phyloP scores from a whole-genome alignment of 2,113 vertebrate species.

The Megaceryle torquata region DNA sequence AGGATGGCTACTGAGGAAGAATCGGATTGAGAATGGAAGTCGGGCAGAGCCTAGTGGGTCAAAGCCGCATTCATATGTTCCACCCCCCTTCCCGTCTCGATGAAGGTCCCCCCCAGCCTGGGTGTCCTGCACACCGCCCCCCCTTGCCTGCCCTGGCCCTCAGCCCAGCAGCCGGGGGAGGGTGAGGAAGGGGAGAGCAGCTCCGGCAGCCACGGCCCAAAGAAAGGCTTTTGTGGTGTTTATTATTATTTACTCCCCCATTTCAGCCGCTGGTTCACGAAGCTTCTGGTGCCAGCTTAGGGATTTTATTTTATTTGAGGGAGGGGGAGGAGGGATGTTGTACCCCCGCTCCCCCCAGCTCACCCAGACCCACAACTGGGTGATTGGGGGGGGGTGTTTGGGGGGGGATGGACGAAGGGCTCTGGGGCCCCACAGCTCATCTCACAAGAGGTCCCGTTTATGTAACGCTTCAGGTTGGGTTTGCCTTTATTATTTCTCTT shows the following conservation, averaged over 20 bases:
- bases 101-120: no score
- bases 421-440: not conserved
- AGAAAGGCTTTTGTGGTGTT: constrained; percentile 60
- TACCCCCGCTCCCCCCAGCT: not conserved
- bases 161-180: not conserved
- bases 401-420: no score
- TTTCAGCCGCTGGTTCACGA: constrained; percentile 38
- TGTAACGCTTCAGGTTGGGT: constrained; percentile 70
- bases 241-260: constrained; percentile 53
- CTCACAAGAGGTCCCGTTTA: constrained; percentile 67
- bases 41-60: no score
- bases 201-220: constrained; percentile 36
- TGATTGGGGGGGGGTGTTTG: not conserved
- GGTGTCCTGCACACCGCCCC: no score
- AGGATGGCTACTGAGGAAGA: no score
- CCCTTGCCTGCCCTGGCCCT: no score
- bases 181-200: not conserved
- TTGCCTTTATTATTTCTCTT: constrained; percentile 31
- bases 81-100: not conserved
- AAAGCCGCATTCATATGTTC: no score
- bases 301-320: not conserved
- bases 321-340: not conserved
- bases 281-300: constrained; percentile 44
- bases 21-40: no score
- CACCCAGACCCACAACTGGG: no score